Base-by-base conservation (phyloP, 1,140 invertebrate genomes). In the Centruroides sculpturatus region DNA sequence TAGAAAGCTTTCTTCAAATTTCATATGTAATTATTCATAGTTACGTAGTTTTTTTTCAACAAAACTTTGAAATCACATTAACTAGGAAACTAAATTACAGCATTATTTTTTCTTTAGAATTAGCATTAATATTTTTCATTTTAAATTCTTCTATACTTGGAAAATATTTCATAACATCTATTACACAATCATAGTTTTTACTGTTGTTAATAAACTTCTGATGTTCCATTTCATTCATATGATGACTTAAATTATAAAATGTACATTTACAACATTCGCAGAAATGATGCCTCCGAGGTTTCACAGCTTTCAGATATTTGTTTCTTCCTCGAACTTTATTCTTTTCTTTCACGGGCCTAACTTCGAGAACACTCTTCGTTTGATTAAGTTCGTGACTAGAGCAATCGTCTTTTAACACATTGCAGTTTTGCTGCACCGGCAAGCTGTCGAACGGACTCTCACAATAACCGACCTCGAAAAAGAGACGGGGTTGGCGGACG, bases 101-200 rank as follows among this genome's bases (percentile, higher is more conserved):
- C 23, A 23, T 23, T 23, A 23, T 23, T 23, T 23, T 23, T 23
- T 23, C 23, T 23, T 0, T 0, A 23, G 23, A 23, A 23, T 23
- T 23, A 23, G 23, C 23, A 23, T 41, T 41, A 41, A 8, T 41
- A 41, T 41, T 41, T 41, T 8, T 41, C 5, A 5, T 41, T 41
- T 41, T 41, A 41, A 41, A 41, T 41, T 41, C 41, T 6, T 41
- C 41, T 41, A 41, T 41, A 3, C 41, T 41, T 41, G 61, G 61
- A n/a, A 62, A 47, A 47, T 51, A 55, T 13, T 62, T 62, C 23
- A 62, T 10, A 47, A 62, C 59, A 36, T 51, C 56, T 10, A 47
- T 52, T 9, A 62, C 61, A 51, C 56, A 55, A 56, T 62, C 61
- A 47, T 62, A 62, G 51, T 62, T 62, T 56, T 62, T 56, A 51